Evolutionary conservation across 64 coral and sea anemone genomes (phyloP).

Genomic region (Pocillopora damicornis): DNA sequence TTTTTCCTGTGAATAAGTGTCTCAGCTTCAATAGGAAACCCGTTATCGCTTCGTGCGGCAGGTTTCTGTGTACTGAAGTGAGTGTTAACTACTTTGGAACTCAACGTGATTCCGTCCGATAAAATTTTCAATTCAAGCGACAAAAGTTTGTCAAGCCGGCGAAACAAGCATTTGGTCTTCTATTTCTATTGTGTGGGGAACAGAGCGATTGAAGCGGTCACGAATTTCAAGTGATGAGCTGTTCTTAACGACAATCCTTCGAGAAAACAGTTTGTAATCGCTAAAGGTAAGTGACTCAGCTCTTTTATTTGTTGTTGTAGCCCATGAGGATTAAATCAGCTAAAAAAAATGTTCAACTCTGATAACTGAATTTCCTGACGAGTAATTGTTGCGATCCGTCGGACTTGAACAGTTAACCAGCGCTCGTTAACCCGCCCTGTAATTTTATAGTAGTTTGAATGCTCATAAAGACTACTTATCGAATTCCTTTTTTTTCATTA

Average conservation of each 20-base stretch:
- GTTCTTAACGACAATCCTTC: neutral
- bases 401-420: neutral
- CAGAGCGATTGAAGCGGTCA: neutral
- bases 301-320: neutral
- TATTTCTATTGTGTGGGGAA: neutral
- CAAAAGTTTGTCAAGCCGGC: neutral
- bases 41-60: neutral
- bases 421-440: neutral
- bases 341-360: neutral
- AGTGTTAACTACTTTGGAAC: neutral
- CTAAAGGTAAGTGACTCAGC: conserved; percentile 10
- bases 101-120: conserved; percentile 18
- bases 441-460: conserved; percentile 5
- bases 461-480: neutral
- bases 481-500: conserved; percentile 1
- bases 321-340: neutral
- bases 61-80: neutral
- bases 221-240: conserved; percentile 19
- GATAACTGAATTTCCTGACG: neutral
- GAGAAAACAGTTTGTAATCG: conserved; percentile 6
- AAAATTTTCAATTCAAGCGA: neutral
- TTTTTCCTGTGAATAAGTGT: neutral
- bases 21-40: neutral
- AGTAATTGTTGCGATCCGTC: neutral
- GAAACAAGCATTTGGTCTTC: neutral